phyloP scores from a whole-genome alignment of 2,113 vertebrate species.

The Vidua chalybeata region DNA sequence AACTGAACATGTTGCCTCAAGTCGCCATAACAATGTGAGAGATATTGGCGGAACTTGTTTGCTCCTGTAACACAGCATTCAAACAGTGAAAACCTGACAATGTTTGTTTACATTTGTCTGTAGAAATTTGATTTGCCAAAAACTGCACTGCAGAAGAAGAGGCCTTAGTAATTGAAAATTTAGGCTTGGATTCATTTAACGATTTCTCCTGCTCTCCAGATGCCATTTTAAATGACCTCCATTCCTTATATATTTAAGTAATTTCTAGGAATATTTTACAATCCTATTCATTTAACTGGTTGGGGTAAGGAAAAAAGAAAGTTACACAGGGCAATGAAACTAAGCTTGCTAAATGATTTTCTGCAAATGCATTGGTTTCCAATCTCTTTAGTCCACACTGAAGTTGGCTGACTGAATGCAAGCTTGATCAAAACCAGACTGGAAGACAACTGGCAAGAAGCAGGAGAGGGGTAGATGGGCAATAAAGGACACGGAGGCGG shows the following conservation, averaged over 20 bases:
- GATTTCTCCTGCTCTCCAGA: neutral
- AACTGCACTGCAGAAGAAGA: neutral
- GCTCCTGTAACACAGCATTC: neutral
- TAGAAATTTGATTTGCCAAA: neutral
- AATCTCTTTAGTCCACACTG: neutral
- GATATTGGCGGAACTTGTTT: neutral
- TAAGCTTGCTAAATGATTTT: neutral
- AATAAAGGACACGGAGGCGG: neutral
- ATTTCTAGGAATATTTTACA: neutral
- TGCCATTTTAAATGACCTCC: neutral
- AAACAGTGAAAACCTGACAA: neutral
- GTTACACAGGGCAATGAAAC: neutral
- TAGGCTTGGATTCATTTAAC: neutral
- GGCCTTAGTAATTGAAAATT: neutral
- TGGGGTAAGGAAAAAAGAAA: neutral
- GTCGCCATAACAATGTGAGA: neutral
- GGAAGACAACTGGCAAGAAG: neutral
- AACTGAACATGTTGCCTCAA: neutral
- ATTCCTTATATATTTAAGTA: neutral
- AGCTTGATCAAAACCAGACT: neutral
- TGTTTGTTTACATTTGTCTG: constrained; percentile 5
- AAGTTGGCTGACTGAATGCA: neutral
- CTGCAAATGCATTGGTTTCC: neutral
- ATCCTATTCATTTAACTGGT: neutral
- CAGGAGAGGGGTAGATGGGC: neutral